Conservation (phyloP, 30 jellyfish, hydroid and myxozoan species). For the Aurelia sp. region DNA sequence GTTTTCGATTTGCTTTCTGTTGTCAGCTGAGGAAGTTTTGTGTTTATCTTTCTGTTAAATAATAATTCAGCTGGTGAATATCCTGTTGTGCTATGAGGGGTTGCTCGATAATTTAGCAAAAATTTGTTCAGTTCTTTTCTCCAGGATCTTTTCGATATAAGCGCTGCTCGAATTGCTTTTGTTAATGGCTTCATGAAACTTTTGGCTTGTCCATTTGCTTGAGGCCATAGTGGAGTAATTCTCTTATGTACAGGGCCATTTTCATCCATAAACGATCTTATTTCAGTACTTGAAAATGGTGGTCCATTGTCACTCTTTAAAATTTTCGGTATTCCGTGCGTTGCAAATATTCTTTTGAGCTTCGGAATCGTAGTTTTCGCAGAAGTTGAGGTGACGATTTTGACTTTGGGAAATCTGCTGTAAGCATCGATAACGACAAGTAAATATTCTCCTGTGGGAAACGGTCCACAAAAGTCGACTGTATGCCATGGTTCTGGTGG, state of each 20-base stretch:
- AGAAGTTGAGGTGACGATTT: constrained; percentile 28
- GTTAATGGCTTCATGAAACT: constrained; percentile 43
- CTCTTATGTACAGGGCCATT: constrained; percentile 2
- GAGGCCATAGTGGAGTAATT: constrained; percentile 59
- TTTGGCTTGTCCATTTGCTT: constrained; percentile 57
- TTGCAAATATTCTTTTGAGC: constrained; percentile 32
- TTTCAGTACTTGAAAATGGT: constrained; percentile 7
- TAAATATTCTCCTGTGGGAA: constrained; percentile 27
- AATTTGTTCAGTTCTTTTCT: neutral
- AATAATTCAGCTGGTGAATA: constrained; percentile 17
- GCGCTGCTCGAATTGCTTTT: constrained; percentile 23
- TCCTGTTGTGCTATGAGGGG: constrained; percentile 44
- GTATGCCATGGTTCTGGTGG: constrained; percentile 50
- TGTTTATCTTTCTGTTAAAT: neutral
- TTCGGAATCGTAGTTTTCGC: constrained; percentile 31
- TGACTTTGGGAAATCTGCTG: constrained; percentile 9
- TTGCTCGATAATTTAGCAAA: neutral
- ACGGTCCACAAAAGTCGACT: constrained; percentile 56
- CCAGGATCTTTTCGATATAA: neutral
- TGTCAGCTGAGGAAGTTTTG: neutral
- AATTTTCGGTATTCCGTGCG: constrained; percentile 12
- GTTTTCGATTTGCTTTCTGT: too few species aligned
- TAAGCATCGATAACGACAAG: constrained; percentile 41
- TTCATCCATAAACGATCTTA: constrained; percentile 26
- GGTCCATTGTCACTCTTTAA: constrained; percentile 42